Evolutionary conservation across 2,888 invertebrate species (phyloP).

Genomic region (Drosophila quasianomalipes): DNA sequence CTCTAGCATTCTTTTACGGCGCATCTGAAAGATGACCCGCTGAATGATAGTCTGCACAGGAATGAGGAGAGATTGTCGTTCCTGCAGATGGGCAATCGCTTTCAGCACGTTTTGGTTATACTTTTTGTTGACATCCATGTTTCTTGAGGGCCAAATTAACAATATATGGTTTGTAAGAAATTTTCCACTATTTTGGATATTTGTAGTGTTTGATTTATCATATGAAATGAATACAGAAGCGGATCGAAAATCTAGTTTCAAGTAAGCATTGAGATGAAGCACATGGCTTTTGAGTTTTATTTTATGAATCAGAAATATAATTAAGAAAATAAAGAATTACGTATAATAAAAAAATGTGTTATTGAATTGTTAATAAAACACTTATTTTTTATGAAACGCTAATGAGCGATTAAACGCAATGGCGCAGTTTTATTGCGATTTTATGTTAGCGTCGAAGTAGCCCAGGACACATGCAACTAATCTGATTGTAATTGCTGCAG

Average conservation of each 20-base stretch:
- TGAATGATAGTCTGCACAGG: background rate
- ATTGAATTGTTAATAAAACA: background rate
- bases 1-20: background rate
- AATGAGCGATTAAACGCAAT: background rate
- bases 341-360: background rate
- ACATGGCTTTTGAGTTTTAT: background rate
- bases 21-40: background rate
- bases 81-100: background rate
- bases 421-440: slow-evolving; percentile 7
- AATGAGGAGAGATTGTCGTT: background rate
- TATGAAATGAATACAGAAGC: background rate
- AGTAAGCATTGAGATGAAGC: background rate
- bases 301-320: background rate
- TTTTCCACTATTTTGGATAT: background rate
- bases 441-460: slow-evolving; percentile 14
- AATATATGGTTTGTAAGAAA: background rate
- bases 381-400: background rate
- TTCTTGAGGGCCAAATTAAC: background rate
- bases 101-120: background rate
- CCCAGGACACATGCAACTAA: slow-evolving; percentile 62
- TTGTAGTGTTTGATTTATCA: background rate
- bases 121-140: background rate
- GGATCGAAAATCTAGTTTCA: background rate
- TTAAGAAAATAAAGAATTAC: background rate
- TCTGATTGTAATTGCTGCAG: slow-evolving; percentile 74